Evolutionary conservation across 2,888 invertebrate species (phyloP).

Genomic region (Erpobdella octoculata): DNA sequence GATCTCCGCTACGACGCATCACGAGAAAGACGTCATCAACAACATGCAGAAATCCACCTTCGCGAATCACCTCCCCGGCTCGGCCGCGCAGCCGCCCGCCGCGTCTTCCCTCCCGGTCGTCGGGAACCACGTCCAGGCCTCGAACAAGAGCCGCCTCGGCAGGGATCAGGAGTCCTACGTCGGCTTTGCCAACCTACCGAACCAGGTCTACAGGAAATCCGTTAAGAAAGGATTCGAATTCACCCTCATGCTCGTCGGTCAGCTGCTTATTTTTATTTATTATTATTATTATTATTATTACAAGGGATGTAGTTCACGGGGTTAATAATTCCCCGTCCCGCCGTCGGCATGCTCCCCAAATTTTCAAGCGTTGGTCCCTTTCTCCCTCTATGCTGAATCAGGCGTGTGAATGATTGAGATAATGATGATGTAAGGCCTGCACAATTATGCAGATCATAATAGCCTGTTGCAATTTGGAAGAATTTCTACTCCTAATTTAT

Average conservation of each 20-base stretch:
- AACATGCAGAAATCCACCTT: background rate
- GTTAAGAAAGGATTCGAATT: conserved; percentile 40
- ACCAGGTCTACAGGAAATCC: conserved; percentile 39
- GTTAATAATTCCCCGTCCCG: no score
- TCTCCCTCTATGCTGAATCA: no score
- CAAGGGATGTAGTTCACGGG: no score
- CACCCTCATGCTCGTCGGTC: conserved; percentile 40
- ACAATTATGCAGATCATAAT: no score
- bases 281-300: no score
- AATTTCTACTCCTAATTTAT: no score
- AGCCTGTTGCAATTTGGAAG: no score
- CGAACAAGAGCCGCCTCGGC: background rate
- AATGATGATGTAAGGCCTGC: no score
- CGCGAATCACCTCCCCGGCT: background rate
- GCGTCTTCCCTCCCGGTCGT: background rate
- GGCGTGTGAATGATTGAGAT: no score
- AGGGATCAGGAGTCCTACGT: conserved; percentile 34
- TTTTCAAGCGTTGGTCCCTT: no score
- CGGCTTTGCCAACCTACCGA: conserved; percentile 40
- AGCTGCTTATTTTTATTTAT: conserved; percentile 27
- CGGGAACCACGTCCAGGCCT: background rate
- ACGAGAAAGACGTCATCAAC: background rate
- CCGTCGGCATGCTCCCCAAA: no score
- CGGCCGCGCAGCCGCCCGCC: background rate
- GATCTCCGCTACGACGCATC: background rate